Base-by-base conservation (phyloP, 2,797 vertebrate genomes). In the Danionella dracula region DNA sequence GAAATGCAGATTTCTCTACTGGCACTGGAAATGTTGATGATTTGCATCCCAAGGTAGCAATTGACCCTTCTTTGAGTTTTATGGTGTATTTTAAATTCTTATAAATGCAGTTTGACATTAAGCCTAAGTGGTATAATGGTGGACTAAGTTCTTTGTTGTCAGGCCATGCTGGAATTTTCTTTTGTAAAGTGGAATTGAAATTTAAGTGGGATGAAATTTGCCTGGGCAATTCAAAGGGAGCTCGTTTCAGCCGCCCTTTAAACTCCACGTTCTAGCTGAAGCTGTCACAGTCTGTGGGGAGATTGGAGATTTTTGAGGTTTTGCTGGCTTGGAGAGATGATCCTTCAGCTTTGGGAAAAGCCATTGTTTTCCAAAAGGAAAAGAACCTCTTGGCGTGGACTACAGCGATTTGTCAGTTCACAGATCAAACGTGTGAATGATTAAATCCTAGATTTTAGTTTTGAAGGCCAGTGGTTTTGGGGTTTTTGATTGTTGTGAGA, bases 191-290 rank as follows among this genome's bases (percentile, higher is more conserved):
- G n/a, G 51, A 62, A 61, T 48, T 56, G 45, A 62, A 62, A 49
- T 67, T 31, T 62, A 67, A 68, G 49, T 61, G 57, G 63, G 19
- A 34, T 56, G 31, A 72, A 72, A 72, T 49, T 63, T 42, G 29
- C 58, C 64, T 62, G 62, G 70, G 70, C 63, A 21, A 41, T 67
- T 31, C 45, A 45, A 35, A 9, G 15, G 32, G 29, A 56, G 49
- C 40, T 67, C 58, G 8, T 64, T 70, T 63, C 29, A 34, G 59
- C 38, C 32, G 40, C 27, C 35, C 50, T 71, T 62, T 60, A n/a
- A 37, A 38, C 58, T 67, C 46, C 46, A 55, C 48, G 21, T 56
- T 41, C 51, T 67, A 50, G 50, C 8, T 38, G 34, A 49, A 19
- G 63, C 51, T 50, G 63, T 60, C 70, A 71, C 9, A 5, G 42